A percentile compares a stretch with the other conserved stretches of the same genome.
These are phyloP conservation scores for Xyliphius kryptos DNA, from an alignment of 2,113 vertebrate genomes.

Conservation along the genomic window DNA sequence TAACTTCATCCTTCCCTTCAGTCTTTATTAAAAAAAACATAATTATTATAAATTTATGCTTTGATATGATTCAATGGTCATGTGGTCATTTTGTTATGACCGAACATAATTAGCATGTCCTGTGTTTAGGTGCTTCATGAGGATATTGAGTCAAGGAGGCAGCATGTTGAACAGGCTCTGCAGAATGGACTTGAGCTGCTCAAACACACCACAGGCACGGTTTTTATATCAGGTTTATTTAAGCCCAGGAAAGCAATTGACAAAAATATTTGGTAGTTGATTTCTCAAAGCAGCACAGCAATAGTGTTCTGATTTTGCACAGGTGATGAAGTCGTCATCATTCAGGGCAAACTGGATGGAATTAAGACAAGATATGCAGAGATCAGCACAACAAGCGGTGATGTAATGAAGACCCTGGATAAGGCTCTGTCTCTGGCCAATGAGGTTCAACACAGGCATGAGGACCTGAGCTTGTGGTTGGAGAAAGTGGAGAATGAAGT, in stretches of 20 bases:
- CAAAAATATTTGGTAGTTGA: too few relatives aligned
- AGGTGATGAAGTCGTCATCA: constrained; percentile 94
- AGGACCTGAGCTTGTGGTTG: constrained; percentile 78
- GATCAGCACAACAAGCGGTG: constrained; percentile 75
- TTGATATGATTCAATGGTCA: constrained; percentile 31
- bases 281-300: too few relatives aligned
- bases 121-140: constrained; percentile 78
- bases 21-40: too few relatives aligned
- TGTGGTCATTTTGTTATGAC: too few relatives aligned
- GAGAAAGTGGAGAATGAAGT: constrained; percentile 75
- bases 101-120: too few relatives aligned
- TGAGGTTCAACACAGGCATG: constrained; percentile 70
- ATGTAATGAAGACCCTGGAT: constrained; percentile 78
- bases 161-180: constrained; percentile 85
- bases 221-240: neutral
- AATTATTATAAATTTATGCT: too few relatives aligned
- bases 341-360: constrained; percentile 93
- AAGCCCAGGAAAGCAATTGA: too few relatives aligned
- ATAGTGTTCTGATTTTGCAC: too few relatives aligned
- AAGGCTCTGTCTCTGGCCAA: constrained; percentile 74
- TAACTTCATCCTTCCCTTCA: constrained; percentile 33
- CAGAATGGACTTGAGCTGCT: constrained; percentile 90
- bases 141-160: constrained; percentile 81
- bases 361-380: constrained; percentile 90
- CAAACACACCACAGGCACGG: constrained; percentile 92